Base-by-base conservation (phyloP, 2,888 invertebrate genomes). In the Cryptosula pallasiana region DNA sequence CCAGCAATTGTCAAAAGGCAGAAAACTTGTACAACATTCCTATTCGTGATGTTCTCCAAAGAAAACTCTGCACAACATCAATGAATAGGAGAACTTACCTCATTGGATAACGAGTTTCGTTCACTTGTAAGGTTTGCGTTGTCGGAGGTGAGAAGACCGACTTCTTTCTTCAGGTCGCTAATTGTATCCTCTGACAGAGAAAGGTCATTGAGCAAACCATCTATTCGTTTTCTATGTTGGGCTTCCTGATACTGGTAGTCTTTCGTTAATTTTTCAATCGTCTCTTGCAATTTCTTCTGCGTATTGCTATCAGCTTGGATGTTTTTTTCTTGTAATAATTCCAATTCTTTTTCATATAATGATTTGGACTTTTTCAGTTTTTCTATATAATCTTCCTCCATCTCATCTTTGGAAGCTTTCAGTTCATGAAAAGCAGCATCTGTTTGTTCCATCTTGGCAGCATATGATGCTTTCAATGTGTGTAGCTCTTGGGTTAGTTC, bases 311-410 rank as follows among this genome's bases (percentile, higher is more conserved):
- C 72, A 35, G 76, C 75, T 1, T 77, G 45, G 72, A 75, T 77
- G 55, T 80, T 79, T 23, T 76, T 75, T 57, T 78, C 74, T 72
- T 74, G 77, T 32, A 81, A 73, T 9, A 78, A 81, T 71, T 81
- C 79, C 16, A 84, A 75, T 74, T 84, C 83, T 71, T 83, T 81
- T 75, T 83, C 81, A 76, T 81, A 82, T 73, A 83, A 82, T 25
- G 81, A 77, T 73, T 81, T 79, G 32, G 82, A 81, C 77, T 84
- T 81, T 34, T 75, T 76, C 16, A 83, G 75, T 74, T 83, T 84
- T 25, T 73, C 75, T 71, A 81, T 81, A 77, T 79, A 81, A 35
- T 84, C 83, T 57, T 81, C 81, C 32, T 76, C 74, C 36, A 78
- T 71, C 76, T 77, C 76, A 55, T 71, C 63, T 63, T 63, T 63